These are phyloP conservation scores for Perca flavescens DNA, from an alignment of 2,113 vertebrate genomes.

Conservation along the genomic window DNA sequence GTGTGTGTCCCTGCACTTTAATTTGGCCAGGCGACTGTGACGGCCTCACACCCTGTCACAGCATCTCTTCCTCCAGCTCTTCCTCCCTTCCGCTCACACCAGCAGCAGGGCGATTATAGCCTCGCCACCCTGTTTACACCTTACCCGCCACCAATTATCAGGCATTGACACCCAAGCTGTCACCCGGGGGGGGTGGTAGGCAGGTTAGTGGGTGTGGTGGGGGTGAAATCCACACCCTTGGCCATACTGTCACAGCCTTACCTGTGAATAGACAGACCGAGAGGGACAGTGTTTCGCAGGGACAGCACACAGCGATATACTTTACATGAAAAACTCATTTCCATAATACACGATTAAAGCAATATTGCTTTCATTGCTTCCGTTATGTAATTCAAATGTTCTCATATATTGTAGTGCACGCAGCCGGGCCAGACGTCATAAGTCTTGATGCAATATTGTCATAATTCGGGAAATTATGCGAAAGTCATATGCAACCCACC, in stretches of 20 bases:
- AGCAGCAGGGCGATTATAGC: slow-evolving; percentile 79
- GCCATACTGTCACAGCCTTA: slow-evolving; percentile 70
- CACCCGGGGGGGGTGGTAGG: slow-evolving; percentile 25
- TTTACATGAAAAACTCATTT: not conserved
- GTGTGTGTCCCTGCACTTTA: slow-evolving; percentile 14
- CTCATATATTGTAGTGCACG: not conserved
- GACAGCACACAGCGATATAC: not conserved
- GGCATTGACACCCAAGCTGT: slow-evolving; percentile 80
- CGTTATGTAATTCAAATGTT: not conserved
- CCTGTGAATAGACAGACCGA: slow-evolving; percentile 60
- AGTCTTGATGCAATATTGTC: not conserved
- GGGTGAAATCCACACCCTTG: slow-evolving; percentile 65
- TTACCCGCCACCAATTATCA: slow-evolving; percentile 83
- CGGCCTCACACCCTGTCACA: slow-evolving; percentile 67
- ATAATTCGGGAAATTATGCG: not conserved
- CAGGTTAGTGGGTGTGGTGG: slow-evolving; percentile 43
- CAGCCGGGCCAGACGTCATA: not conserved
- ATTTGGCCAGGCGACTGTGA: slow-evolving; percentile 39
- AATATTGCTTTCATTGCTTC: not conserved
- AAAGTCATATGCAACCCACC: not conserved
- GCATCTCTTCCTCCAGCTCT: slow-evolving; percentile 37
- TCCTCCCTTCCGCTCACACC: slow-evolving; percentile 70
- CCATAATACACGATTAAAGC: not conserved
- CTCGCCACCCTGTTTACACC: slow-evolving; percentile 84
- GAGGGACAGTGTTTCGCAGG: not conserved